These are phyloP conservation scores for Ctenicera cuprea DNA, from an alignment of 2,888 invertebrate genomes.

Conservation along the genomic window DNA sequence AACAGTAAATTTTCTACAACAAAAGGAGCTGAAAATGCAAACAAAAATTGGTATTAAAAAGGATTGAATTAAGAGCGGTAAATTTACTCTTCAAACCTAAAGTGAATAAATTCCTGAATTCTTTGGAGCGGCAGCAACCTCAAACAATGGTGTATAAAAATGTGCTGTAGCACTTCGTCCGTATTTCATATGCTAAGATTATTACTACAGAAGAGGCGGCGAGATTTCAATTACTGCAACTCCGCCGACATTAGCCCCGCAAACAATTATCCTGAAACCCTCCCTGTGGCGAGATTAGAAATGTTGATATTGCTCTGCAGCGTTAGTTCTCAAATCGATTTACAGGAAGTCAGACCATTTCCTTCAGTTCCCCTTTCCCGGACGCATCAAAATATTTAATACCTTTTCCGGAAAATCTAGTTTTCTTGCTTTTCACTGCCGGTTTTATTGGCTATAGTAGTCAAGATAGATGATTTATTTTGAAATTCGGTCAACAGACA, in stretches of 20 bases:
- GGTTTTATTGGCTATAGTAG: slow-evolving; percentile 14
- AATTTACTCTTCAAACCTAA: too few species aligned
- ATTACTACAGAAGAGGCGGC: slow-evolving; percentile 33
- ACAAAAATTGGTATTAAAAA: too few species aligned
- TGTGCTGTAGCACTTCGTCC: slow-evolving; percentile 1
- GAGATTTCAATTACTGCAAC: slow-evolving; percentile 45
- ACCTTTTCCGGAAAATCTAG: slow-evolving; percentile 20
- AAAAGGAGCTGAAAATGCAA: too few species aligned
- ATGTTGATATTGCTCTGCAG: slow-evolving; percentile 40
- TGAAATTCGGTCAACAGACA: neutral
- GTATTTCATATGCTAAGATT: slow-evolving; percentile 20
- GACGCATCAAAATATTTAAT: slow-evolving; percentile 32
- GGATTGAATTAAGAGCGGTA: too few species aligned
- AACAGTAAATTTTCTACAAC: too few species aligned
- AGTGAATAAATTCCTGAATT: too few species aligned
- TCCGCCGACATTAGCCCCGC: slow-evolving; percentile 30
- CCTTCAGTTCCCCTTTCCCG: slow-evolving; percentile 20
- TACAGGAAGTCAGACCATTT: slow-evolving; percentile 27
- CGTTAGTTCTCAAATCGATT: slow-evolving; percentile 38
- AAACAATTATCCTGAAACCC: slow-evolving; percentile 45
- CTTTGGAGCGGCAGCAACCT: too few species aligned
- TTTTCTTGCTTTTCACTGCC: slow-evolving; percentile 15
- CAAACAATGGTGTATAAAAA: neutral
- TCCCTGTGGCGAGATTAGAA: slow-evolving; percentile 48
- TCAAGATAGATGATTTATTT: slow-evolving; percentile 3